Evolutionary conservation across 1,140 invertebrate genomes (phyloP), one percentile per base, ranked within the genome.

Genomic region (Zaprionus kolodkinae): DNA sequence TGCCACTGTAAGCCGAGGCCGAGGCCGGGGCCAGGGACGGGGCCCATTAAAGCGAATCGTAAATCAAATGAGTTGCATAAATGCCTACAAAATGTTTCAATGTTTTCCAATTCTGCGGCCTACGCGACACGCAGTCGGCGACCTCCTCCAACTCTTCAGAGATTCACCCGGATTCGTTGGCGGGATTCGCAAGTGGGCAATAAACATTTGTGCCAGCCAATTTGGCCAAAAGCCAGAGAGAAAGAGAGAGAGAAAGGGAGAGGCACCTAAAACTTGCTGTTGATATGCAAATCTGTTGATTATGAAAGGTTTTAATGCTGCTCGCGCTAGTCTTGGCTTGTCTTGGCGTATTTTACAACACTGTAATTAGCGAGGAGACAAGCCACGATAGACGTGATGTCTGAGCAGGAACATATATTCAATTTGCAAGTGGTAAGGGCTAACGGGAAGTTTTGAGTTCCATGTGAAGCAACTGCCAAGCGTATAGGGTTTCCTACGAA

Each of bases 21-120:
- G 21, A 2, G 70, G 62, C 70, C 78, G 21, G 21, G 70, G 62
- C 70, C 78, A n/a, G n/a, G n/a, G n/a, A n/a, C n/a, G 21, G 21
- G 70, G 62, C 70, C 78, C 78, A 79, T 79, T 70, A 66, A 73
- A 78, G 65, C 76, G 76, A 75, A 72, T 88, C 84, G 84, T 87
- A 87, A 87, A 87, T 87, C 84, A 87, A 79, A 88, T 88, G 84
- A 78, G 85, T 76, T 88, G 84, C 84, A 88, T 83, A 87, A 87
- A 88, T 87, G 84, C 70, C 77, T 74, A 80, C 83, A 87, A 87
- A 86, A 88, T 87, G 80, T 81, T 87, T 84, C 71, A 88, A 87
- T 87, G 83, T 87, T 87, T 87, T 87, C 67, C 66, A 74, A 87
- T 83, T 79, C 54, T 73, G 55, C 79, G 73, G 82, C 81, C 68